A percentile compares a stretch with the other conserved stretches of the same genome.
phyloP scores from a whole-genome alignment of 1,140 invertebrate species.

The Drosophila ogumai region DNA sequence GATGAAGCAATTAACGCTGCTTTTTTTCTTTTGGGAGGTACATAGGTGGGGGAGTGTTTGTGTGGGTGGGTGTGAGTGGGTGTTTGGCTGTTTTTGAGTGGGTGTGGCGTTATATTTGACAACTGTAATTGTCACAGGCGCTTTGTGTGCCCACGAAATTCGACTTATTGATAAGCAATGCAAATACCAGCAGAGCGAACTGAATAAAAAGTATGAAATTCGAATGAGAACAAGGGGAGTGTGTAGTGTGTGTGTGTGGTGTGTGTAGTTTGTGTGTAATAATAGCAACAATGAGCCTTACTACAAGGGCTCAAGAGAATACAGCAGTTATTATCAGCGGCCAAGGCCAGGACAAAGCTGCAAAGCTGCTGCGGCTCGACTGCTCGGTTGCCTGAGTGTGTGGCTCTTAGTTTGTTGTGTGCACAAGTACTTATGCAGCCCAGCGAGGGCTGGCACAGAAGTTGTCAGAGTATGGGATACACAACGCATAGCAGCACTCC shows the following conservation, averaged over 20 bases:
- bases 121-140: constrained; percentile 71
- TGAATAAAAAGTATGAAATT: constrained; percentile 19
- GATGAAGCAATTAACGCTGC: constrained; percentile 59
- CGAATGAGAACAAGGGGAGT: constrained; percentile 2
- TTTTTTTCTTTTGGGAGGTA: constrained; percentile 9
- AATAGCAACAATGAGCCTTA: constrained; percentile 15
- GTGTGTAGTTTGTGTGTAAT: constrained; percentile 9
- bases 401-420: constrained; percentile 31
- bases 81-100: constrained; percentile 9
- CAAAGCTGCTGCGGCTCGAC: constrained; percentile 43
- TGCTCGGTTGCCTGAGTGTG: constrained; percentile 14
- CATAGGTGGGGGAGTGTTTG: constrained; percentile 11
- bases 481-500: not conserved
- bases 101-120: constrained; percentile 61
- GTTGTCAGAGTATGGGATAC: not conserved
- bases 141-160: constrained; percentile 58
- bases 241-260: not conserved
- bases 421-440: constrained; percentile 48
- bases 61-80: constrained; percentile 13
- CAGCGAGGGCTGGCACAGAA: constrained; percentile 27
- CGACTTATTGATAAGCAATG: constrained; percentile 67
- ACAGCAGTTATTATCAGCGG: constrained; percentile 40
- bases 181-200: constrained; percentile 34
- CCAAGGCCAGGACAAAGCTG: constrained; percentile 62
- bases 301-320: constrained; percentile 17